phyloP scores from a whole-genome alignment of 2,797 vertebrate genomes.

The Labroides dimidiatus region DNA sequence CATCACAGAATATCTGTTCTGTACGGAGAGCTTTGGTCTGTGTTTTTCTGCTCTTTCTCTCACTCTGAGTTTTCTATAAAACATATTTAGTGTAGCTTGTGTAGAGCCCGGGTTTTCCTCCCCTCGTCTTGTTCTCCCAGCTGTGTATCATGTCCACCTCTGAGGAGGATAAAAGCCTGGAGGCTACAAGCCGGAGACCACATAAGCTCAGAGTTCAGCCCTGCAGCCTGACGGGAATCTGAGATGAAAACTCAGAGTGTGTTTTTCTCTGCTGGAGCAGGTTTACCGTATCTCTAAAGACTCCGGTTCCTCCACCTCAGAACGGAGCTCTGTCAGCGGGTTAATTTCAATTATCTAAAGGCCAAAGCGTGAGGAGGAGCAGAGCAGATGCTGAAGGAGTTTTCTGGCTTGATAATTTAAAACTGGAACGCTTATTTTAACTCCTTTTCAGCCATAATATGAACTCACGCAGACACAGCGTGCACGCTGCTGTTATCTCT shows the following conservation, averaged over 20 bases:
- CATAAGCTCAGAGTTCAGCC: conserved; percentile 39
- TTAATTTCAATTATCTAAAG: conserved; percentile 42
- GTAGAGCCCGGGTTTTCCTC: conserved; percentile 3
- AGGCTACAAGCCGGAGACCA: conserved; percentile 39
- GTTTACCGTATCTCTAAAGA: not conserved
- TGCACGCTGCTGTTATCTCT: conserved; percentile 24
- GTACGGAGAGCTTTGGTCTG: not conserved
- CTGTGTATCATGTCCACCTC: conserved; percentile 21
- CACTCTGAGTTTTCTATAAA: not conserved
- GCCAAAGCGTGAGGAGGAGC: not conserved
- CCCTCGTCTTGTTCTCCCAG: conserved; percentile 10
- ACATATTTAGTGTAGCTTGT: conserved; percentile 20
- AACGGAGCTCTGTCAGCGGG: conserved; percentile 19
- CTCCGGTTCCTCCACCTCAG: not conserved
- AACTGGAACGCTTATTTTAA: conserved; percentile 22
- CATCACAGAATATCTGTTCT: too few species aligned
- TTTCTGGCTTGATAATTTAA: conserved; percentile 27
- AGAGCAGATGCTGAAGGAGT: conserved; percentile 1
- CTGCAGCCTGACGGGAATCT: conserved; percentile 26
- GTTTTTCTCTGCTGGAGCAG: not conserved
- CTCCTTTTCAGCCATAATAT: conserved; percentile 29
- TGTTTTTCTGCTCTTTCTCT: not conserved
- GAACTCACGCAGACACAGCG: conserved; percentile 48
- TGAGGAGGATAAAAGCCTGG: conserved; percentile 23
- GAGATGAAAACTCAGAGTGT: conserved; percentile 23